Evolutionary conservation across 1,140 invertebrate species (phyloP), one percentile per base, ranked within the genome.

Genomic region (Oreohelix idahoensis): DNA sequence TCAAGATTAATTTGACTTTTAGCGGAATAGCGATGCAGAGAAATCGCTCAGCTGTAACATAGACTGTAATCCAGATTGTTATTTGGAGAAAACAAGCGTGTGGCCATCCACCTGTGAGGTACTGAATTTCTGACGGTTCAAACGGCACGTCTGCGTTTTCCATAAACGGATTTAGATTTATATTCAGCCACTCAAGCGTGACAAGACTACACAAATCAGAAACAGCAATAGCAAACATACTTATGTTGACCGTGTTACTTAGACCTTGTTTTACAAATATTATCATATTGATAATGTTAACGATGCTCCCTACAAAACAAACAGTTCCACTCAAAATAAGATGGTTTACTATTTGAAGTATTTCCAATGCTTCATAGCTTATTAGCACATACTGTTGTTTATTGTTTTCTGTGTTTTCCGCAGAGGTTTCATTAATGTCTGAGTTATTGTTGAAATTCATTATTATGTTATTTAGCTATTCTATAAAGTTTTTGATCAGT

Each of bases 11-110:
- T 36, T 80, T 70, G 20, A 70, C 45, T 35, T 80, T 70, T 23
- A 80, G 32, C 1, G 79, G 79, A 1, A 71, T 8, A 26, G 69
- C n/a, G 13, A 80, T 49, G 45, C 79, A 80, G 8, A 80, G 5
- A 32, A 63, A 80, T 32, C 66, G 13, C n/a, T 80, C 79, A 29
- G 39, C n/a, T n/a, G 63, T 71, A 15, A 80, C 45, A 53, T 66
- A 80, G 15, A 49, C 79, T 4, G 79, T 80, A 38, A 80, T 80
- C 79, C 79, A 80, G 38, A 35, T 49, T n/a, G 79, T 71, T 23
- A 66, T 80, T 20, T 66, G 17, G 20, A 38, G 26, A 51, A 80
- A 80, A 35, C 63, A 71, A 1, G n/a, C 63, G 29, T 71, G 63
- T 13, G 69, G 69, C 39, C 17, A 36, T 4, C 79, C 79, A 26